phyloP scores from a whole-genome alignment of 64 coral and sea anemone genomes.

The Actinia equina region DNA sequence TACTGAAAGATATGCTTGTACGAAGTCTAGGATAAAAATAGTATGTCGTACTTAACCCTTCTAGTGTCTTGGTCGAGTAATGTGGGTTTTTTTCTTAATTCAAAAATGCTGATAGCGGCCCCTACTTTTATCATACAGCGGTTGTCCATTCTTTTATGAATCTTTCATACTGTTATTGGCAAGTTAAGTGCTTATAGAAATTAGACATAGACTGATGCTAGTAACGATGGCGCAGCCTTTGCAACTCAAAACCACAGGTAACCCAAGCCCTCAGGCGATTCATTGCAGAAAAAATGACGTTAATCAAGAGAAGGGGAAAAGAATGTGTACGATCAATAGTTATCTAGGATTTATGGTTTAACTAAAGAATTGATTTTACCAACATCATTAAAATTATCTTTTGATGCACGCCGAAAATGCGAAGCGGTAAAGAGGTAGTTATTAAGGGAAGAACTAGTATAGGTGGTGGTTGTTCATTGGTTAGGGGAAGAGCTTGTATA shows the following conservation, averaged over 20 bases:
- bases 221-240: neutral
- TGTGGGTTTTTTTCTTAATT: too few relatives aligned
- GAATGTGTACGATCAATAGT: too few relatives aligned
- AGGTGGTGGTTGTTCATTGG: too few relatives aligned
- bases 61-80: neutral
- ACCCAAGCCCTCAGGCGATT: neutral
- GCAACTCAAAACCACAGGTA: constrained; percentile 2
- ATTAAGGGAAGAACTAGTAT: too few relatives aligned
- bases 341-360: too few relatives aligned
- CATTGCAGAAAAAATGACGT: too few relatives aligned
- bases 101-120: neutral
- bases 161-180: neutral
- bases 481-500: too few relatives aligned
- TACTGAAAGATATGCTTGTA: neutral
- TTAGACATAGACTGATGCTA: neutral
- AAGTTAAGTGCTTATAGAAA: neutral
- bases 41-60: neutral
- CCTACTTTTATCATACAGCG: neutral
- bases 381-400: too few relatives aligned
- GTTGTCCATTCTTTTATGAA: neutral
- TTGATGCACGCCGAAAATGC: too few relatives aligned
- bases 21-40: neutral
- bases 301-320: too few relatives aligned
- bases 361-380: too few relatives aligned
- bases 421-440: too few relatives aligned